Base-by-base conservation (phyloP, 2,113 vertebrate genomes). In the Entelurus aequoreus region DNA sequence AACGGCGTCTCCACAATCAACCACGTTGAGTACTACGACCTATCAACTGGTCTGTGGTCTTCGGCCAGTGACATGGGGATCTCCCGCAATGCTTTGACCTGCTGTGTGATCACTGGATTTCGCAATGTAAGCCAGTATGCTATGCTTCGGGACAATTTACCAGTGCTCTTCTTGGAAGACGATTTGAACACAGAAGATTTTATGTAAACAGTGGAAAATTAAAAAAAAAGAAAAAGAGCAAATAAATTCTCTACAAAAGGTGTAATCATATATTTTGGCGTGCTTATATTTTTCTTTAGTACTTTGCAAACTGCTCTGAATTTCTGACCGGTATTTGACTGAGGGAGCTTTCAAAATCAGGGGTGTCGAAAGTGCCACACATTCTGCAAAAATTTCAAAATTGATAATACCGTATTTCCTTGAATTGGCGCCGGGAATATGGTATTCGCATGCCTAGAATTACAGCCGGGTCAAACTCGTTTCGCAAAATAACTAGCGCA, bases 51-150 rank as follows among this genome's bases (percentile, higher is more conserved):
- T 0, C 71, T 87, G 68, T 96, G 95, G 95, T 75, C 79, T 0
- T 78, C 87, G 0, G 81, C 79, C 0, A 28, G 83, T 0, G 65
- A 91, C 77, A 93, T 95, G 93, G 47, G 74, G 3, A 54, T 92
- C 10, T 81, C 76, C 78, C 92, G 93, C 47, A 93, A 93, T 0
- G 92, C 91, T 0, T 75, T 95, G 68, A 86, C 92, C 86, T 97
- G 94, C 88, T 95, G 93, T 0, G 90, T 93, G 59, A 88, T 95
- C 14, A 85, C 86, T 0, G 90, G 87, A 2, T 77, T 93, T 7
- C 68, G 87, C 51, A 93, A 93, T 0, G 11, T 80, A 8, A 4
- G 9, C 0, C 47, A 62, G 0, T 81, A 69, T 1, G 4, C 21
- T 1, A 1, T 47, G 2, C 36, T 65, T 1, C 46, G 48, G 14